Evolutionary conservation across 2,888 invertebrate genomes (phyloP).

Genomic region (Lamellibrachia satsuma): DNA sequence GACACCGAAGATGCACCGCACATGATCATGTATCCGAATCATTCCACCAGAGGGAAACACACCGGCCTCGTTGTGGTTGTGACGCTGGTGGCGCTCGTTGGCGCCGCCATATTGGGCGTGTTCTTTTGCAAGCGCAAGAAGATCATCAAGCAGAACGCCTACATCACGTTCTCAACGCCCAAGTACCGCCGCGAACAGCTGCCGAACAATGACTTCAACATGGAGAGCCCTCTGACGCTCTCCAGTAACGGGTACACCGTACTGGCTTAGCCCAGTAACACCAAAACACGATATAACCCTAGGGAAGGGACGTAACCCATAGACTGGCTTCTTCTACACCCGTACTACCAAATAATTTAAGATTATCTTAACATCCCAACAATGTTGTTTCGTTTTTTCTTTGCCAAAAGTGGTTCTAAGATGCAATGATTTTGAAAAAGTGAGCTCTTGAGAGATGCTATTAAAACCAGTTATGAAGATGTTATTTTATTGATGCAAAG

Average conservation of each 20-base stretch:
- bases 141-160: slow-evolving; percentile 38
- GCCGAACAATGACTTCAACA: slow-evolving; percentile 40
- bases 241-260: slow-evolving; percentile 42
- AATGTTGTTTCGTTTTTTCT: not conserved
- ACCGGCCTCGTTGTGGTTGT: not conserved
- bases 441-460: not conserved
- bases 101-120: slow-evolving; percentile 31
- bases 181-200: slow-evolving; percentile 41
- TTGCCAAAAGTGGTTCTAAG: not conserved
- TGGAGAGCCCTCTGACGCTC: slow-evolving; percentile 42
- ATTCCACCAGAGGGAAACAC: not conserved
- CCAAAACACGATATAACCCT: not conserved
- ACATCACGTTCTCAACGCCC: slow-evolving; percentile 42
- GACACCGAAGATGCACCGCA: not conserved
- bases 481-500: not conserved
- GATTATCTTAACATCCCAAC: not conserved
- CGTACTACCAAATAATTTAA: not conserved
- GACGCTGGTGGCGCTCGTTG: slow-evolving; percentile 29
- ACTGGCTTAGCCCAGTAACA: slow-evolving; percentile 32
- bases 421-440: no score
- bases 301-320: not conserved
- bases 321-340: not conserved
- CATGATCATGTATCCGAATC: not conserved
- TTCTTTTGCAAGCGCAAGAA: slow-evolving; percentile 32
- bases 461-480: not conserved